Conservation (phyloP, 2,113 vertebrate genomes). For the Acanthochromis polyacanthus region DNA sequence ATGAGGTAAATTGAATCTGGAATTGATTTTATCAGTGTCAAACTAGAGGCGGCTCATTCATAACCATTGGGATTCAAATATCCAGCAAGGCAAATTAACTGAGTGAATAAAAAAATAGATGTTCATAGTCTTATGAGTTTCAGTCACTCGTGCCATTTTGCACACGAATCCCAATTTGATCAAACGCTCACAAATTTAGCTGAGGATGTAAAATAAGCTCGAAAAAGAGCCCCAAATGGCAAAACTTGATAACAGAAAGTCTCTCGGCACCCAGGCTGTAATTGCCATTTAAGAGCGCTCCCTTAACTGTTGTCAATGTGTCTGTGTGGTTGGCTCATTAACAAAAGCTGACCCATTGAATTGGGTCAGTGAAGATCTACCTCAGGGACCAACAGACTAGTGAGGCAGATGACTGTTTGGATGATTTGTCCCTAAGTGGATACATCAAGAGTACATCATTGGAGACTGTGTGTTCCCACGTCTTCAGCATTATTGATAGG, state of each 20-base stretch:
- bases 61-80: constrained; percentile 50
- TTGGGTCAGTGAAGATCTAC: constrained; percentile 68
- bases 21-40: constrained; percentile 66
- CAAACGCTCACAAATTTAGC: constrained; percentile 32
- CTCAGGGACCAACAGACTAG: constrained; percentile 68
- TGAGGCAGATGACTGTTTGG: constrained; percentile 75
- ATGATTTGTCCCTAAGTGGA: constrained; percentile 79
- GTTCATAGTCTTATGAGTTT: constrained; percentile 41
- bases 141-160: constrained; percentile 53
- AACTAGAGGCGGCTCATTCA: constrained; percentile 37
- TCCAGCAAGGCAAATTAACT: constrained; percentile 31
- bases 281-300: constrained; percentile 29
- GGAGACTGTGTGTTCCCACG: constrained; percentile 46
- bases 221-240: constrained; percentile 39
- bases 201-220: constrained; percentile 10
- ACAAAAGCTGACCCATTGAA: constrained; percentile 70
- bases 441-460: constrained; percentile 68
- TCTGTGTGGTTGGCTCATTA: constrained; percentile 75
- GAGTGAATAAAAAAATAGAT: constrained; percentile 27
- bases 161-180: constrained; percentile 49
- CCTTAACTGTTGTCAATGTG: constrained; percentile 47
- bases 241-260: constrained; percentile 42
- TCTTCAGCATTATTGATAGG: constrained; percentile 67
- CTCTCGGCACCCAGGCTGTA: constrained; percentile 29
- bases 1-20: constrained; percentile 56